These are phyloP conservation scores for Machaerirhynchus nigripectus DNA, from an alignment of 2,113 vertebrate genomes.

Conservation along the genomic window DNA sequence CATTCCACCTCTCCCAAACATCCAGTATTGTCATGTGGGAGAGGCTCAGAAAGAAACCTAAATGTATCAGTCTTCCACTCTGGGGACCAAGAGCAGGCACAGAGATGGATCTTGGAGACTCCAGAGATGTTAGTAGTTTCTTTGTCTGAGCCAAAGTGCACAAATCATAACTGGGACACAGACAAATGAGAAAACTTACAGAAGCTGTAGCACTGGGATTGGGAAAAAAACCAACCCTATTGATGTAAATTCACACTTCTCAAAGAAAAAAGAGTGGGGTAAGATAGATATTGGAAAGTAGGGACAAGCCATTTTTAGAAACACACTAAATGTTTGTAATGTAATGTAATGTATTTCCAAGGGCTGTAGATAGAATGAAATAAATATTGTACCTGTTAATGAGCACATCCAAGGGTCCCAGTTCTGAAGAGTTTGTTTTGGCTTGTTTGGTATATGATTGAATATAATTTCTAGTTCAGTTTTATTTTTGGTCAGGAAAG, in stretches of 20 bases:
- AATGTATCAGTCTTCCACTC: neutral
- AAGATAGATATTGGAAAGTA: neutral
- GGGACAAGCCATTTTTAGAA: neutral
- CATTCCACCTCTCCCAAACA: neutral
- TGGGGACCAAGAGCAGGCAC: neutral
- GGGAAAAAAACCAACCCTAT: neutral
- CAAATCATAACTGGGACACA: fast-evolving
- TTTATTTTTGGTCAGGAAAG: neutral
- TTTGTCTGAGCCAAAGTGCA: neutral
- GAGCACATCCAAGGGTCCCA: neutral
- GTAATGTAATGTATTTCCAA: neutral
- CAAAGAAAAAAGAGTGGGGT: neutral
- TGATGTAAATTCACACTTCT: neutral
- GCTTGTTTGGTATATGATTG: neutral
- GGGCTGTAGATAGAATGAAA: neutral
- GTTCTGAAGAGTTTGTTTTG: neutral
- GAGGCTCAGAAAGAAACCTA: neutral
- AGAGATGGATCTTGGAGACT: neutral
- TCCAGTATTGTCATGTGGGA: neutral
- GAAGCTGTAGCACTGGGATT: neutral
- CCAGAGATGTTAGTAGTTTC: fast-evolving
- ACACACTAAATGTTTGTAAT: neutral
- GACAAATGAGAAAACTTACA: neutral
- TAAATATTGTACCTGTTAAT: neutral
- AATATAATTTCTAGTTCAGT: neutral